These are phyloP conservation scores for Leptoclinus maculatus DNA, from an alignment of 2,797 vertebrate species.

Conservation along the genomic window DNA sequence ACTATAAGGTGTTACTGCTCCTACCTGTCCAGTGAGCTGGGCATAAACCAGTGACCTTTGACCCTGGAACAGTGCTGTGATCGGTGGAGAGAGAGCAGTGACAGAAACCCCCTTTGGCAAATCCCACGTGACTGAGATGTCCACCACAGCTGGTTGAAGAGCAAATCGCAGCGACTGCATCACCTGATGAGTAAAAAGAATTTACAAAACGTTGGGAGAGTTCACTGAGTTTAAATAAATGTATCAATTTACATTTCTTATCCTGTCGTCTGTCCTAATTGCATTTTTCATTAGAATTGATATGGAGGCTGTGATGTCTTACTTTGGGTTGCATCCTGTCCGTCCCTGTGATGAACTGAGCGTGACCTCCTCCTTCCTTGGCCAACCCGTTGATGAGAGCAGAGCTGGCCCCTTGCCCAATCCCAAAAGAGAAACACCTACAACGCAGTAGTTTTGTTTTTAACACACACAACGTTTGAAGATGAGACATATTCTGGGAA, in stretches of 20 bases:
- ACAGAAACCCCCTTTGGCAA: slow-evolving; percentile 80
- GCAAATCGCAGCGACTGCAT: slow-evolving; percentile 86
- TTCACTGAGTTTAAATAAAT: not conserved
- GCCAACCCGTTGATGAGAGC: slow-evolving; percentile 88
- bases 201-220: not conserved
- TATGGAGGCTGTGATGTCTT: not conserved
- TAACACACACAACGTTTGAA: not conserved
- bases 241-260: not conserved
- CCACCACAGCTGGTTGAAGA: slow-evolving; percentile 81
- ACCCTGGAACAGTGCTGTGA: slow-evolving; percentile 84
- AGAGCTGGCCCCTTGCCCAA: slow-evolving; percentile 89
- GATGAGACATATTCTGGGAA: not conserved
- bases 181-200: slow-evolving; percentile 66
- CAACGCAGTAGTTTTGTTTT: slow-evolving; percentile 11
- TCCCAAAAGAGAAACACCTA: slow-evolving; percentile 92
- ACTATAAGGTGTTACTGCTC: slow-evolving; percentile 4
- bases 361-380: slow-evolving; percentile 80
- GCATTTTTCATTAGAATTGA: no score
- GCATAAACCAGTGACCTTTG: slow-evolving; percentile 84
- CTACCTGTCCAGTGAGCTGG: slow-evolving; percentile 77
- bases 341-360: slow-evolving; percentile 87
- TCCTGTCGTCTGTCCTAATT: not conserved
- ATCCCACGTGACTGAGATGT: slow-evolving; percentile 75
- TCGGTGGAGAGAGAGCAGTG: slow-evolving; percentile 78
- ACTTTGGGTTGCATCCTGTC: slow-evolving; percentile 90